Conservation (phyloP, 2,113 vertebrate genomes). For the Herpetotheres cachinnans region DNA sequence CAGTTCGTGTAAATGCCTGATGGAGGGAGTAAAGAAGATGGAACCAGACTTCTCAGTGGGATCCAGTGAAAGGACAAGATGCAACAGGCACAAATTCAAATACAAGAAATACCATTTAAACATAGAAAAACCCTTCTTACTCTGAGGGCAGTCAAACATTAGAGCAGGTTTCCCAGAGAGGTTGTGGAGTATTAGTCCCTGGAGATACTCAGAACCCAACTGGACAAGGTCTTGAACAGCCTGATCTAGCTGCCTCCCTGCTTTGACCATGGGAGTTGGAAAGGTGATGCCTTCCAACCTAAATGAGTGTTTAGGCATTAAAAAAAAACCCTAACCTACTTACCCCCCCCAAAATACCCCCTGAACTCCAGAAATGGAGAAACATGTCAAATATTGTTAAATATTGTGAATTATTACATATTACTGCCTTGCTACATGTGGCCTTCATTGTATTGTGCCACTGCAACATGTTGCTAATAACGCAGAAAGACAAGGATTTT, state of each 20-base stretch:
- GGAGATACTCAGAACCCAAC: not conserved
- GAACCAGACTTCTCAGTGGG: not conserved
- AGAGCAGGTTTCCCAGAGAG: not conserved
- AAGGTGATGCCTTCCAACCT: not conserved
- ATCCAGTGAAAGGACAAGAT: not conserved
- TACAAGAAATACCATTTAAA: not conserved
- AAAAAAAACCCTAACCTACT: not conserved
- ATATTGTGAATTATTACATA: not conserved
- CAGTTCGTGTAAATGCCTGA: not conserved
- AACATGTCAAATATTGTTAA: not conserved
- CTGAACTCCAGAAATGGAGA: not conserved
- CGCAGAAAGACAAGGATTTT: not conserved
- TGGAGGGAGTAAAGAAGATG: not conserved
- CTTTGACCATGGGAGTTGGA: not conserved
- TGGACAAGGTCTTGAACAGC: not conserved
- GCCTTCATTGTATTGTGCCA: not conserved
- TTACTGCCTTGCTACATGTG: not conserved
- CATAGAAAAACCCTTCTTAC: not conserved
- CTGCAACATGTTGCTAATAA: not conserved
- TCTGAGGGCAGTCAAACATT: not conserved
- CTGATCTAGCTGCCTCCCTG: not conserved
- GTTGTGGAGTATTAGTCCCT: not conserved
- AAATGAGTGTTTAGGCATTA: not conserved
- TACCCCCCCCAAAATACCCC: fast-evolving
- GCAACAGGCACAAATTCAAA: not conserved